These are phyloP conservation scores for Ganaspis brasiliensis DNA, from an alignment of 2,888 invertebrate species.

Conservation along the genomic window DNA sequence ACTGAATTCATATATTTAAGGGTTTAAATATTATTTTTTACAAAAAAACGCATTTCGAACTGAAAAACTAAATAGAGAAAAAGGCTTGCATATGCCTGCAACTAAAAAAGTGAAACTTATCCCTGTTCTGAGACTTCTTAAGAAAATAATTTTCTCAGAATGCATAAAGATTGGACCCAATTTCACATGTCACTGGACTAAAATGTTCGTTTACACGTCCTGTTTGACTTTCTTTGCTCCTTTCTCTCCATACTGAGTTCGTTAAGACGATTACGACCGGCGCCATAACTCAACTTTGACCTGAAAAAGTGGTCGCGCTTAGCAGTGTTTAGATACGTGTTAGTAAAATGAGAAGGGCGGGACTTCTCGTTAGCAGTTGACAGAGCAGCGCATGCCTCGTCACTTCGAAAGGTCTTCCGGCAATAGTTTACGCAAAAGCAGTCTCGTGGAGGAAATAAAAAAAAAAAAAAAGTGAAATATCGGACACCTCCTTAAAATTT, in stretches of 20 bases:
- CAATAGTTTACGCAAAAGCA: constrained; percentile 27
- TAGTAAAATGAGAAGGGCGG: constrained; percentile 61
- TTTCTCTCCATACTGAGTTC: constrained; percentile 32
- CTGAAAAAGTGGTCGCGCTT: constrained; percentile 52
- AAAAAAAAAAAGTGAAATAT: constrained; percentile 45
- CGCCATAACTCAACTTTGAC: constrained; percentile 45
- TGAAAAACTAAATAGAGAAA: too few species aligned
- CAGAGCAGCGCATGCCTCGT: constrained; percentile 66
- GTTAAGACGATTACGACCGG: constrained; percentile 35
- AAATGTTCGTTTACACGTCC: constrained; percentile 20
- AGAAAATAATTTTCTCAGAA: constrained; percentile 28
- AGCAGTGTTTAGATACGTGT: constrained; percentile 63
- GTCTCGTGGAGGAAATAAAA: constrained; percentile 25
- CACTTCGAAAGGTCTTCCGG: constrained; percentile 53
- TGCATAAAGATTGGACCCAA: constrained; percentile 23
- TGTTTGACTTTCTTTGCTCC: constrained; percentile 8
- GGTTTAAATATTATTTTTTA: too few species aligned
- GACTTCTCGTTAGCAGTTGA: constrained; percentile 73
- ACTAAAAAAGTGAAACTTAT: too few species aligned
- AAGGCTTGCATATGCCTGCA: too few species aligned
- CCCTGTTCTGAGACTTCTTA: not conserved
- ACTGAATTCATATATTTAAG: too few species aligned
- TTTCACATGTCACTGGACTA: constrained; percentile 23
- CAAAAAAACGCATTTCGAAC: too few species aligned
- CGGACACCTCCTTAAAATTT: constrained; percentile 38